Evolutionary conservation across 2,113 vertebrate genomes (phyloP).

Genomic region (Origma solitaria): DNA sequence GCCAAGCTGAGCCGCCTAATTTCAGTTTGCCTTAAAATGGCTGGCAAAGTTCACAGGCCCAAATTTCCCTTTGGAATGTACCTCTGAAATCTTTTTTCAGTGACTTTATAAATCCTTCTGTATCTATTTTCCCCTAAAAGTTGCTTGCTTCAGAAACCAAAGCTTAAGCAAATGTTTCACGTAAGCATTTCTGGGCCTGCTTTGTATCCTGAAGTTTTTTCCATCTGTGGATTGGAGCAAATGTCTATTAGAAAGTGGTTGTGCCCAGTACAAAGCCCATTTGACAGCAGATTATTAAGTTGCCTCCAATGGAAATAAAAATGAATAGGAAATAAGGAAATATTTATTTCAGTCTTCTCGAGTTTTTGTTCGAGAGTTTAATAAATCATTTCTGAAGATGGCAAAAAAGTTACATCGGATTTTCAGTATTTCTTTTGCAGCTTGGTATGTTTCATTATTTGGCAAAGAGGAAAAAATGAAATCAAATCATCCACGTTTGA

Average conservation of each 20-base stretch:
- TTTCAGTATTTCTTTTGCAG: background rate
- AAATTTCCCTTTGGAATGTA: background rate
- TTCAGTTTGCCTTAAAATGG: conserved; percentile 2
- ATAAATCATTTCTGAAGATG: background rate
- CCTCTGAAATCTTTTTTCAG: background rate
- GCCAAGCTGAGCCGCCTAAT: background rate
- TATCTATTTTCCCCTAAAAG: background rate
- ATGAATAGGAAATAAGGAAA: background rate
- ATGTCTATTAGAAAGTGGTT: background rate
- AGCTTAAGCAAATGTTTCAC: background rate
- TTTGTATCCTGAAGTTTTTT: background rate
- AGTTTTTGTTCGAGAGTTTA: background rate
- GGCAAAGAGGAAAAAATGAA: background rate
- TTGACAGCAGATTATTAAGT: background rate
- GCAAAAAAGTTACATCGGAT: background rate
- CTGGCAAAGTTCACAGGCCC: background rate
- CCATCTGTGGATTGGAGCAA: background rate
- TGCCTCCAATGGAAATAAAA: background rate
- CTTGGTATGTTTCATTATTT: background rate
- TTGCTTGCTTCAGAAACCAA: background rate
- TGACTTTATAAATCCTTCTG: background rate
- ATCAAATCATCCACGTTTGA: background rate
- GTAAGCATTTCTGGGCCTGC: background rate
- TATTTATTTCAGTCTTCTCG: background rate
- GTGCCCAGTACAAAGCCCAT: background rate